These are phyloP conservation scores for Papilio polyxenes DNA, from an alignment of 1,140 invertebrate genomes.

Conservation along the genomic window DNA sequence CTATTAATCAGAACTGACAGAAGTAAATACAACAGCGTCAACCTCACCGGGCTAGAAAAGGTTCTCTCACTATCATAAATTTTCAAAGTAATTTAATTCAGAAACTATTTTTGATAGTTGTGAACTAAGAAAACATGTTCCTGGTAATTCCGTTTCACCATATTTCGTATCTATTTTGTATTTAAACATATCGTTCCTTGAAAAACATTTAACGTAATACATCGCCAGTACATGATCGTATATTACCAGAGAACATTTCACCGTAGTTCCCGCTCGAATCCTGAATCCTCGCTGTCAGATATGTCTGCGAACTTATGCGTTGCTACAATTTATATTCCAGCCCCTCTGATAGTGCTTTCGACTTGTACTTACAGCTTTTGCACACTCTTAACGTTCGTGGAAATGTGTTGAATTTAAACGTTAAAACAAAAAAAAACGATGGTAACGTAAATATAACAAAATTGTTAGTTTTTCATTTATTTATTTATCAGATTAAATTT, in stretches of 20 bases:
- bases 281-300: slow-evolving; percentile 43
- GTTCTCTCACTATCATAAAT: too few species aligned
- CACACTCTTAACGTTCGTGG: slow-evolving; percentile 42
- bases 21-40: too few species aligned
- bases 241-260: slow-evolving; percentile 24
- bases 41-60: too few species aligned
- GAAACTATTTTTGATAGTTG: too few species aligned
- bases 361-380: slow-evolving; percentile 30
- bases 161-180: not conserved
- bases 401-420: slow-evolving; percentile 42
- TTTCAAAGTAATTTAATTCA: too few species aligned
- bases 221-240: slow-evolving; percentile 19
- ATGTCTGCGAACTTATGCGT: slow-evolving; percentile 45
- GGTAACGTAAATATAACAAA: not conserved
- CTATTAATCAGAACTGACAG: not conserved
- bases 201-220: slow-evolving; percentile 33
- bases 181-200: slow-evolving; percentile 14
- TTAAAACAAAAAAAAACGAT: slow-evolving; percentile 21
- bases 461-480: not conserved
- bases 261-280: slow-evolving; percentile 15
- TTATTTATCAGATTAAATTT: not conserved
- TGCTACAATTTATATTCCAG: slow-evolving; percentile 49
- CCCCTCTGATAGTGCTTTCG: slow-evolving; percentile 35
- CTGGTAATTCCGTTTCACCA: too few species aligned
- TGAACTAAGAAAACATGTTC: too few species aligned